These are phyloP conservation scores for Mycetomoellerius zeteki DNA, from an alignment of 1,140 invertebrate genomes.

Conservation along the genomic window DNA sequence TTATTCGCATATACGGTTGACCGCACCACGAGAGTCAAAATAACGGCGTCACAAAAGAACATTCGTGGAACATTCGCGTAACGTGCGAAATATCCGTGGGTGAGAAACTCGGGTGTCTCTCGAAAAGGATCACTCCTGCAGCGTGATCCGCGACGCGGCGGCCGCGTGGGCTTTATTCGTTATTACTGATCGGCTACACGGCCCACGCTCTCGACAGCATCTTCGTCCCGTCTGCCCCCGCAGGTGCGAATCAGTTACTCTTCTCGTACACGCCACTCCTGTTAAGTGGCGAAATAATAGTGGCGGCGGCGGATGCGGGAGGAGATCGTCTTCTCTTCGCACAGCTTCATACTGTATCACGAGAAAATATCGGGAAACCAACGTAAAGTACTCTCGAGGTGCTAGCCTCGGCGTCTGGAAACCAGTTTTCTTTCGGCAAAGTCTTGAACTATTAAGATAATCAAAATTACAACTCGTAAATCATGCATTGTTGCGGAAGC, in stretches of 20 bases:
- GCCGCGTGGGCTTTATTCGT: slow-evolving; percentile 74
- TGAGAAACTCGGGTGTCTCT: slow-evolving; percentile 58
- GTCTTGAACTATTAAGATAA: neutral
- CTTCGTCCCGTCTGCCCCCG: slow-evolving; percentile 72
- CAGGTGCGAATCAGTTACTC: slow-evolving; percentile 62
- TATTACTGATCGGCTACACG: slow-evolving; percentile 69
- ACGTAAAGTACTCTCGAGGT: neutral
- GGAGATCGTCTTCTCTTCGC: slow-evolving; percentile 16
- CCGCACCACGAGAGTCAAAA: neutral
- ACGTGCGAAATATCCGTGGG: slow-evolving; percentile 44
- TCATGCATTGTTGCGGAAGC: neutral
- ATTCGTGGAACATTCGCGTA: neutral
- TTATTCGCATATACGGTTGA: neutral
- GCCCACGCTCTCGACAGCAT: slow-evolving; percentile 62
- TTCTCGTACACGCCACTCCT: slow-evolving; percentile 62
- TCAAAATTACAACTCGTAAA: neutral
- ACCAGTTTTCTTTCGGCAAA: neutral
- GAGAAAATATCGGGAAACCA: slow-evolving; percentile 20
- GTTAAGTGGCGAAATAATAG: slow-evolving; percentile 74
- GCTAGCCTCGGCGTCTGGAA: neutral
- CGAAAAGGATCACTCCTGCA: slow-evolving; percentile 72
- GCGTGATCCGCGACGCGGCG: neutral
- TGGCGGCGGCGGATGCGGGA: neutral
- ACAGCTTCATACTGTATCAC: neutral
- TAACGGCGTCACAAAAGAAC: slow-evolving; percentile 34